Percentiles rank a stretch among this genome's conserved stretches.
phyloP scores from a whole-genome alignment of 2,113 vertebrate species.

The Ailurus styani region DNA sequence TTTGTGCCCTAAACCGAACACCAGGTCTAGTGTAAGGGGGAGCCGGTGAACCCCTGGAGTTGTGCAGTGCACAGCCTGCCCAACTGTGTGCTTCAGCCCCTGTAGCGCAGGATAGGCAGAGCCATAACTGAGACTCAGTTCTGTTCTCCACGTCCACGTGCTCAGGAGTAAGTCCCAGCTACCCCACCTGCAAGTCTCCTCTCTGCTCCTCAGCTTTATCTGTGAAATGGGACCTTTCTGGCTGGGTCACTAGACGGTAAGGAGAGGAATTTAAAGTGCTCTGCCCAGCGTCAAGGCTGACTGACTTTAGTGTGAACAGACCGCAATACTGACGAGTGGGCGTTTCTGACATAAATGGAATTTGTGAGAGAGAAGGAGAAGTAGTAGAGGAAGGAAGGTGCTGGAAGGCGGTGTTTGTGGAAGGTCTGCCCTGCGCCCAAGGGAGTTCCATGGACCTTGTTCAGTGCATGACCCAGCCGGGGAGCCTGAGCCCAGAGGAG shows the following conservation, averaged over 20 bases:
- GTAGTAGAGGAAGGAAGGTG: not conserved
- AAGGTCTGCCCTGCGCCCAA: fast-evolving
- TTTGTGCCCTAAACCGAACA: fast-evolving
- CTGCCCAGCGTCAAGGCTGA: fast-evolving
- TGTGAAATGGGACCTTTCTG: not conserved
- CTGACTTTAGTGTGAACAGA: fast-evolving
- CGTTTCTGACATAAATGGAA: fast-evolving
- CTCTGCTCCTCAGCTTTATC: not conserved
- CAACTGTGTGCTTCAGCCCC: fast-evolving
- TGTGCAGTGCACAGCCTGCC: fast-evolving
- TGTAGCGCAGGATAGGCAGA: fast-evolving
- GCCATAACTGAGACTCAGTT: not conserved
- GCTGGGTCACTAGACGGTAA: fast-evolving
- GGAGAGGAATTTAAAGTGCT: not conserved
- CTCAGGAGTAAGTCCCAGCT: too few relatives aligned
- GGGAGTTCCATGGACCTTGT: fast-evolving
- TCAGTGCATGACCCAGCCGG: fast-evolving
- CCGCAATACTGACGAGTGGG: fast-evolving
- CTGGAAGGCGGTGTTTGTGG: not conserved
- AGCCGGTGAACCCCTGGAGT: not conserved
- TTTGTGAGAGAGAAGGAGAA: not conserved
- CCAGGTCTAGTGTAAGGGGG: not conserved
- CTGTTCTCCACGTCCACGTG: not conserved
- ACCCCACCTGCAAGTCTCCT: not conserved
- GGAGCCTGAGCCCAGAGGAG: not conserved